Base-by-base conservation (phyloP, 2,113 vertebrate genomes). In the Alosa alosa region DNA sequence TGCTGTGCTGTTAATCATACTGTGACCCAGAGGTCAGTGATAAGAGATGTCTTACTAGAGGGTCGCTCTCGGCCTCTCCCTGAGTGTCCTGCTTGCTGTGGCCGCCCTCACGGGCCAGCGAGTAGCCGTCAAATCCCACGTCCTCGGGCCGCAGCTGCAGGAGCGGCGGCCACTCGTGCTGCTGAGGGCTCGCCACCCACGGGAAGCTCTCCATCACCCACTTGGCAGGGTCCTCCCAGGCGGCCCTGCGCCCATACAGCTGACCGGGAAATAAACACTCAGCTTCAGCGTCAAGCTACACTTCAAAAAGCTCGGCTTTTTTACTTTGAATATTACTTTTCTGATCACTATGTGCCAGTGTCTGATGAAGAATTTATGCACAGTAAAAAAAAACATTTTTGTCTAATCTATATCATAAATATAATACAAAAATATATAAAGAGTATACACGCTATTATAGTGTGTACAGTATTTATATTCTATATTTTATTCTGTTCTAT, bases 171-270 rank as follows among this genome's bases (percentile, higher is more conserved):
- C 96, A 97, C 84, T 97, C 96, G 0, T 97, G 96, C 60, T 97
- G 96, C 89, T 95, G 95, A 0, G 95, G 96, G 82, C 90, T 94
- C 81, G 94, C 93, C 0, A 92, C 91, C 97, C 97, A 98, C 0
- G 97, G 97, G 39, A 96, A 98, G 3, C 94, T 96, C 89, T 97
- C 96, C 93, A 96, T 96, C 22, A 98, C 97, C 97, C 97, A 98
- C 81, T 95, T 96, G 82, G 96, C 95, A 0, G 97, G 97, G 82
- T 98, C 97, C 84, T 98, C 96, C 97, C 97, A 97, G 8, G 95
- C 93, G 0, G 95, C 95, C 57, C 96, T 93, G 85, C 96, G 95
- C 44, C 97, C 97, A 0, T 97, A 97, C 83, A 97, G 82, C 97
- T 98, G 89, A 1, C 86, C 89, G 85, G n/a, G 44, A 81, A 57